A percentile compares a stretch with the other conserved stretches of the same genome.
Conservation (phyloP, 2,888 invertebrate genomes). For the Ochropleura plecta region DNA sequence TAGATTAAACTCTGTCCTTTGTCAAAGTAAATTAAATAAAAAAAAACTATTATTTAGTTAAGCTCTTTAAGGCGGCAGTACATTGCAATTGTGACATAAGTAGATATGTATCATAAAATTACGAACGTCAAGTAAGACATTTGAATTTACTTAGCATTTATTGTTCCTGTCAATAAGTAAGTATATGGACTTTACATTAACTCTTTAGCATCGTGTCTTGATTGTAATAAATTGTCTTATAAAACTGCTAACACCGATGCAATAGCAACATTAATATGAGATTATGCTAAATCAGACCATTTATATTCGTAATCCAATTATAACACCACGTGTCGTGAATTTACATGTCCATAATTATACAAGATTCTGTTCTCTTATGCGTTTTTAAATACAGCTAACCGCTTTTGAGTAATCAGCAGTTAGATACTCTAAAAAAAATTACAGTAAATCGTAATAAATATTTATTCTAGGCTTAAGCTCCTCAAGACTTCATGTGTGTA, state of each 20-base stretch:
- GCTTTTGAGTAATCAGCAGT: not conserved
- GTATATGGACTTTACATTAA: conserved; percentile 17
- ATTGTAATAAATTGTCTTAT: conserved; percentile 29
- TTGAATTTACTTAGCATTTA: not conserved
- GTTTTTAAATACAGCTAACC: conserved; percentile 27
- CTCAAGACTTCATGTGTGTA: no score
- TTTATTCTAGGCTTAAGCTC: no score
- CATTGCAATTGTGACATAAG: not conserved
- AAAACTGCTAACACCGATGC: conserved; percentile 28
- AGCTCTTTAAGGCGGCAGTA: no score
- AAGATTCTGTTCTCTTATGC: conserved; percentile 23
- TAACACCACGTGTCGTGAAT: conserved; percentile 41
- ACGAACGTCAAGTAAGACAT: not conserved
- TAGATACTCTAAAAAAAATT: not conserved
- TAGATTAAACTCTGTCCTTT: no score
- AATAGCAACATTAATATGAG: conserved; percentile 35
- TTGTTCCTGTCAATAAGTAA: conserved; percentile 3
- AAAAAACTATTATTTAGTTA: no score
- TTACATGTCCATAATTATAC: conserved; percentile 19
- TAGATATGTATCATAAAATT: not conserved
- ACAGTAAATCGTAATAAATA: no score
- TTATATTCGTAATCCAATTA: conserved; percentile 59
- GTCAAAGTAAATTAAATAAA: not conserved
- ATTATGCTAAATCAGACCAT: conserved; percentile 48
- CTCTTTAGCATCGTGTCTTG: not conserved